phyloP scores from a whole-genome alignment of 2,113 vertebrate species.

The Psittacara wagleri region DNA sequence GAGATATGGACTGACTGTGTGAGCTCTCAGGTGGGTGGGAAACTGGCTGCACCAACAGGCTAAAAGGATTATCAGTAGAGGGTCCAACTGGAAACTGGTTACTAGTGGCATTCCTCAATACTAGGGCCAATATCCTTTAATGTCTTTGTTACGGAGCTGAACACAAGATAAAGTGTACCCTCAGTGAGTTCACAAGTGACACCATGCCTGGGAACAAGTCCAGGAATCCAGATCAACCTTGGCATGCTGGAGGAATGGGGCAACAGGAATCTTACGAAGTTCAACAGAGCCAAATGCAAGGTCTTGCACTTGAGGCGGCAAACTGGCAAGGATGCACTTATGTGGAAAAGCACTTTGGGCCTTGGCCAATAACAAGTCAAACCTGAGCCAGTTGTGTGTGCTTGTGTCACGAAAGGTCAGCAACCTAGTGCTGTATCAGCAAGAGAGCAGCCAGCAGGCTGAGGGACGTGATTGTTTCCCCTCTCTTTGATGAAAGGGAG shows the following conservation, averaged over 20 bases:
- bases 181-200: accelerated
- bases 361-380: neutral
- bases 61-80: neutral
- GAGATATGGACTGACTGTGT: neutral
- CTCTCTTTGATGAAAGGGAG: neutral
- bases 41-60: neutral
- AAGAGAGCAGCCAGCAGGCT: neutral
- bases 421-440: neutral
- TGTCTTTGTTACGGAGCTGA: neutral
- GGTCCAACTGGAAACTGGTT: neutral
- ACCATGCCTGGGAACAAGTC: neutral
- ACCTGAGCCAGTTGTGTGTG: neutral
- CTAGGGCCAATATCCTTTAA: neutral
- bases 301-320: neutral
- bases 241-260: neutral
- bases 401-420: neutral
- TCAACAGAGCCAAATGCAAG: neutral
- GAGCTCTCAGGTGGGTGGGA: neutral
- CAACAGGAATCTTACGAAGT: neutral
- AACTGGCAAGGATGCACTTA: neutral
- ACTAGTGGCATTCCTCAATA: neutral
- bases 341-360: neutral
- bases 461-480: neutral
- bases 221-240: neutral
- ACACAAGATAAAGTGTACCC: neutral